phyloP scores from a whole-genome alignment of 2,888 invertebrate genomes.

The Dioctria rufipes region DNA sequence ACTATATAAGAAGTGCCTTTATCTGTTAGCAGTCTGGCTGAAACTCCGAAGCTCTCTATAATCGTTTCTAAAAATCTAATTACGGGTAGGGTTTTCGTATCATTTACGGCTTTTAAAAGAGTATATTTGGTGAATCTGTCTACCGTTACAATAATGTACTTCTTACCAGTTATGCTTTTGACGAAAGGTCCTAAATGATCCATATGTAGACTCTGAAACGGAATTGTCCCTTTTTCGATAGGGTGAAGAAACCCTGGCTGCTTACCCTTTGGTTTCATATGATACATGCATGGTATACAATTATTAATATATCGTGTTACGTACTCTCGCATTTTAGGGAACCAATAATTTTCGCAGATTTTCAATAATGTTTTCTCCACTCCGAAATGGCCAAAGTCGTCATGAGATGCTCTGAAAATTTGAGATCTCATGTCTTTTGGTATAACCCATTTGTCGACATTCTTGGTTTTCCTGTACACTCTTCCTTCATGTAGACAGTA shows the following conservation, averaged over 20 bases:
- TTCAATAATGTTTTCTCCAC: not conserved
- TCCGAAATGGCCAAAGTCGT: not conserved
- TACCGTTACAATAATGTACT: not conserved
- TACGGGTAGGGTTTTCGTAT: not conserved
- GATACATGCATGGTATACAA: not conserved
- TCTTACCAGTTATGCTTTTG: not conserved
- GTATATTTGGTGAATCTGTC: not conserved
- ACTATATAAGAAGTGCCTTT: not conserved
- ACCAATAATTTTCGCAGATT: not conserved
- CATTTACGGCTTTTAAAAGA: not conserved
- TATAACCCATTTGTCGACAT: not conserved
- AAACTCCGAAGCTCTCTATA: not conserved
- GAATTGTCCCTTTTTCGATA: not conserved
- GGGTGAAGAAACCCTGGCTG: not conserved
- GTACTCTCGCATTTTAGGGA: not conserved
- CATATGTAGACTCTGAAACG: not conserved
- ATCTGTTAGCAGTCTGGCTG: not conserved
- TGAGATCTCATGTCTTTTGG: not conserved
- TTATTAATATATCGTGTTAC: not conserved
- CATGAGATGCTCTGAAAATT: not conserved
- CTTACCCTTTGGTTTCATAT: not conserved
- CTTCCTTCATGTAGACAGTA: constrained; percentile 1
- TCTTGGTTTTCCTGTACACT: not conserved
- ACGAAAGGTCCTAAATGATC: not conserved
- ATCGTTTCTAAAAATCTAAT: not conserved